These are phyloP conservation scores for Xylophagus ater DNA, from an alignment of 2,888 invertebrate genomes.

Conservation along the genomic window DNA sequence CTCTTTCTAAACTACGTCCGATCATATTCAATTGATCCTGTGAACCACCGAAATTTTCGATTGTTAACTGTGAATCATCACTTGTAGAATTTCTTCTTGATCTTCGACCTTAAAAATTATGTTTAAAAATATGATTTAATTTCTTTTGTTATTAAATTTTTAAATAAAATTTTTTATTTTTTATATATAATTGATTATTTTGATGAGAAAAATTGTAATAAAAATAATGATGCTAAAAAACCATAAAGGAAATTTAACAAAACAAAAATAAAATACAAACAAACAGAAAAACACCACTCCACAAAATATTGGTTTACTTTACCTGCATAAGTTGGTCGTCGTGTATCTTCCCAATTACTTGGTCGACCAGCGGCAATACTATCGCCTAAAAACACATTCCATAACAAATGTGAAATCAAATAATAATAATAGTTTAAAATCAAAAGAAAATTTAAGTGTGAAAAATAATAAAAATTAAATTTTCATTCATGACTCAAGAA, in stretches of 20 bases:
- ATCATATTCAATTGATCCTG: constrained; percentile 81
- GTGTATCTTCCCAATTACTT: constrained; percentile 69
- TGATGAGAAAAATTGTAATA: no score
- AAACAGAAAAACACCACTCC: constrained; percentile 12
- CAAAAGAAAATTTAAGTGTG: constrained; percentile 8
- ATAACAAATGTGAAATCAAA: constrained; percentile 9
- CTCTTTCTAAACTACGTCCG: constrained; percentile 65
- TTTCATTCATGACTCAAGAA: no score
- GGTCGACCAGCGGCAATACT: constrained; percentile 70
- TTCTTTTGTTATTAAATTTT: neutral
- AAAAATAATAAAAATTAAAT: no score
- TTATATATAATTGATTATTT: neutral
- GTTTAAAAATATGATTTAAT: constrained; percentile 7
- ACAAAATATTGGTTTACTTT: constrained; percentile 17
- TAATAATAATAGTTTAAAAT: constrained; percentile 14
- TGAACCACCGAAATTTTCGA: constrained; percentile 87
- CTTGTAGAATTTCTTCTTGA: constrained; percentile 73
- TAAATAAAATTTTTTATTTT: neutral
- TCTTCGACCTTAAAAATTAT: constrained; percentile 68
- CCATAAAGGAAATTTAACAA: constrained; percentile 4
- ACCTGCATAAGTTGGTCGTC: constrained; percentile 64
- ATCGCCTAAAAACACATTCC: constrained; percentile 27
- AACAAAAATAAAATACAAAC: constrained; percentile 4
- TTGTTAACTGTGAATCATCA: constrained; percentile 81
- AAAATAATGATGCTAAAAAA: no score